Base-by-base conservation (phyloP, 1,140 invertebrate species). In the Drosophila mayri region DNA sequence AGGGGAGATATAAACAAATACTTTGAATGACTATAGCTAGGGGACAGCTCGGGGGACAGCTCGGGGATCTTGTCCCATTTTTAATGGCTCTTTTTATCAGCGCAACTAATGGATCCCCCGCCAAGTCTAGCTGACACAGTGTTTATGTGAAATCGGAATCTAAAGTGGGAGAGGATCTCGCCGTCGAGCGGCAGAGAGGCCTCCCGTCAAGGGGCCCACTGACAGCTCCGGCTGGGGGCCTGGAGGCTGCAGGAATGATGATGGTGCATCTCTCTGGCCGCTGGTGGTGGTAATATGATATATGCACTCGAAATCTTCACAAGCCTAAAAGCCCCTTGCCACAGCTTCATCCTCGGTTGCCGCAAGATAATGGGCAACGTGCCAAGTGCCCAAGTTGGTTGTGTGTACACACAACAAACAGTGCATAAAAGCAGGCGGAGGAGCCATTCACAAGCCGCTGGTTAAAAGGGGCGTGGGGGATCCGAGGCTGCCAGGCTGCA, bases 321-420 rank as follows among this genome's bases (percentile, higher is more conserved):
- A 71, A 58, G 68, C 57, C 68, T 71, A 72, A 72, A 72, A 59
- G 44, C 65, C 59, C 44, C 55, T 18, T 68, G 67, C 46, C 52
- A n/a, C 50, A 58, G 62, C 38, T n/a, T 37, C 63, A 66, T 61
- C 25, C 18, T 38, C 61, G 38, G 65, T 20, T 30, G 52, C 41
- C 30, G 68, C 50, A 46, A 86, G 84, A 88, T 88, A 88, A 88
- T 88, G 85, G 84, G 84, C 85, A 88, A 88, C 85, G 84, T 88
- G 84, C 84, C 84, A 88, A 88, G 84, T 90, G 82, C 81, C 63
- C 66, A 63, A 66, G 66, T 14, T 54, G 52, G 8, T 54, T 37
- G 52, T 70, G 76, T 72, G 75, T 81, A 76, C 76, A 66, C 50
- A 87, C 76, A 81, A 79, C 71, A 88, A 88, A 88, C 68, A 87